These are phyloP conservation scores for Origma solitaria DNA, from an alignment of 2,113 vertebrate species.

Conservation along the genomic window DNA sequence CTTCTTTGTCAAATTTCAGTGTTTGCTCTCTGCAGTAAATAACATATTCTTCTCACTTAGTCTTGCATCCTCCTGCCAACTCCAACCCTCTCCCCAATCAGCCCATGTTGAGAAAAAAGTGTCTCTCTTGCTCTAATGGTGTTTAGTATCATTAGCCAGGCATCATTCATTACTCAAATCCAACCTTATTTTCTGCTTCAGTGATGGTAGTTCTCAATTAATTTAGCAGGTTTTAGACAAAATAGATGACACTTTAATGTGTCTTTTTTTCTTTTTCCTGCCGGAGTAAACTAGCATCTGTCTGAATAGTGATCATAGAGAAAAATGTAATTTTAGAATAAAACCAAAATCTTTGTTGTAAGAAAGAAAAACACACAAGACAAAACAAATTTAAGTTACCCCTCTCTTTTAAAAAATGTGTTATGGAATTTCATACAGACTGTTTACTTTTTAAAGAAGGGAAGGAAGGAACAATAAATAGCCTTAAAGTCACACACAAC, in stretches of 20 bases:
- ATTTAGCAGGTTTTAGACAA: slow-evolving; percentile 50
- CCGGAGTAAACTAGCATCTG: neutral
- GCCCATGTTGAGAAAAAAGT: neutral
- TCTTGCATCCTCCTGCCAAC: neutral
- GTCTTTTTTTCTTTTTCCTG: neutral
- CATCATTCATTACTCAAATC: slow-evolving; percentile 26
- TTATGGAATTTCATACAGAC: neutral
- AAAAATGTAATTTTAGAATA: neutral
- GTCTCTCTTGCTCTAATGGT: neutral
- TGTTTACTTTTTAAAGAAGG: neutral
- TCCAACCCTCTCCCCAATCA: neutral
- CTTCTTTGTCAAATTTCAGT: neutral
- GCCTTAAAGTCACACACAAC: neutral
- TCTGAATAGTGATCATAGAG: neutral
- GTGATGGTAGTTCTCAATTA: slow-evolving; percentile 47
- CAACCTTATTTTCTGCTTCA: slow-evolving; percentile 52
- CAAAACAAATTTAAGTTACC: neutral
- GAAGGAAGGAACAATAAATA: neutral
- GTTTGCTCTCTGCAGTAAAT: neutral
- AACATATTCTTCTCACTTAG: neutral
- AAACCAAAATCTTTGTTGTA: neutral
- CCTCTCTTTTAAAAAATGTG: neutral
- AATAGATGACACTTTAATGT: slow-evolving; percentile 24
- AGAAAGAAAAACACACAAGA: neutral
- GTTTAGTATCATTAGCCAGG: slow-evolving; percentile 32